Conservation (phyloP, 2,797 vertebrate species). For the Scarus forsteni region DNA sequence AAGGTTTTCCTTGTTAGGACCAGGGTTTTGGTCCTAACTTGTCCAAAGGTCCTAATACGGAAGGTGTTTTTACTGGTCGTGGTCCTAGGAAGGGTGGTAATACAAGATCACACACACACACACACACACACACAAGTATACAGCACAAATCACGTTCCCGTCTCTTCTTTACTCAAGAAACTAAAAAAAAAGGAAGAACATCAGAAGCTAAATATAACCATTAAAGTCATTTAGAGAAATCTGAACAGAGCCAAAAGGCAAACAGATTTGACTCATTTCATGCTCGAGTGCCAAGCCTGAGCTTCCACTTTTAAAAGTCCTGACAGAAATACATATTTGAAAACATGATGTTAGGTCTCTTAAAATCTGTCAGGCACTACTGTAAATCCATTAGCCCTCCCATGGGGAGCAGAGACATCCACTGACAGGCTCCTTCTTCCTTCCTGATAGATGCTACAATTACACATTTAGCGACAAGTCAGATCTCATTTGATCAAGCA, state of each 20-base stretch:
- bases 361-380: conserved; percentile 60
- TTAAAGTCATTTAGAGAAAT: conserved; percentile 57
- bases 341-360: conserved; percentile 68
- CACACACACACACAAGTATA: neutral
- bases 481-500: conserved; percentile 67
- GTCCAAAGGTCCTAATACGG: too few species aligned
- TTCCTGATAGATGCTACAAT: conserved; percentile 66
- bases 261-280: conserved; percentile 71
- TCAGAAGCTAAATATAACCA: conserved; percentile 30
- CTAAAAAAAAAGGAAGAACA: conserved; percentile 17
- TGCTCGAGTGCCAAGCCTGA: conserved; percentile 60
- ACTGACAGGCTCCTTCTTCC: conserved; percentile 49
- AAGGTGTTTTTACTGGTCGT: too few species aligned
- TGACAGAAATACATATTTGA: conserved; percentile 74
- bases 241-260: conserved; percentile 60
- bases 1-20: too few species aligned
- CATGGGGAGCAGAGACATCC: conserved; percentile 46
- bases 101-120: too few species aligned
- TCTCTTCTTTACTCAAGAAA: conserved; percentile 16
- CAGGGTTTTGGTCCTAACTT: too few species aligned
- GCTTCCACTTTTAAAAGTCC: conserved; percentile 66
- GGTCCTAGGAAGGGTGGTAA: too few species aligned
- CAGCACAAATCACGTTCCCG: neutral
- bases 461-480: conserved; percentile 67
- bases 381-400: conserved; percentile 72